These are phyloP conservation scores for Mastigias papua DNA, from an alignment of 30 jellyfish, hydroid and myxozoan species.

Conservation along the genomic window DNA sequence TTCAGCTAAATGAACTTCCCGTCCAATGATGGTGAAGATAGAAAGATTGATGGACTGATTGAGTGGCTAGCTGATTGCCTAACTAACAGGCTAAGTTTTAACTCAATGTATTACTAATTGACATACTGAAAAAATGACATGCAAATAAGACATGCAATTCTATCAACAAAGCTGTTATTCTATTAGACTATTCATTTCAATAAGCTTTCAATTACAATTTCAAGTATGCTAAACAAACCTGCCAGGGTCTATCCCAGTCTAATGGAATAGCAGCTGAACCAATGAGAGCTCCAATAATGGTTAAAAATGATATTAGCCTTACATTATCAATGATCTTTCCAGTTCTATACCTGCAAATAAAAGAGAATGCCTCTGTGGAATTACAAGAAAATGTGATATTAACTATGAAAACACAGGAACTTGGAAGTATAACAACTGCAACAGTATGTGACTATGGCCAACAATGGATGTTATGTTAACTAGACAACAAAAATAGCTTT, in stretches of 20 bases:
- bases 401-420: too few relatives aligned
- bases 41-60: neutral
- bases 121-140: too few relatives aligned
- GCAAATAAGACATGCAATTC: too few relatives aligned
- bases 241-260: conserved; percentile 99
- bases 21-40: neutral
- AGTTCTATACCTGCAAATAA: conserved; percentile 33
- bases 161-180: neutral
- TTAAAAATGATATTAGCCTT: conserved; percentile 37
- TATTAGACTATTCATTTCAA: neutral
- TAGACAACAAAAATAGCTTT: too few relatives aligned
- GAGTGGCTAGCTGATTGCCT: neutral
- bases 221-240: conserved; percentile 81
- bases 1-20: too few relatives aligned
- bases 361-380: neutral
- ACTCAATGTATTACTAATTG: too few relatives aligned
- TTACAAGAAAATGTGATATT: neutral
- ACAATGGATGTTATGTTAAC: too few relatives aligned
- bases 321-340: conserved; percentile 52
- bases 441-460: too few relatives aligned
- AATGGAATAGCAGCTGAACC: conserved; percentile 95
- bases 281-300: conserved; percentile 83
- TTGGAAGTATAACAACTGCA: too few relatives aligned
- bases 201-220: neutral
- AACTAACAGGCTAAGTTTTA: neutral